phyloP scores from a whole-genome alignment of 2,113 vertebrate species.

The Prochilodus magdalenae region DNA sequence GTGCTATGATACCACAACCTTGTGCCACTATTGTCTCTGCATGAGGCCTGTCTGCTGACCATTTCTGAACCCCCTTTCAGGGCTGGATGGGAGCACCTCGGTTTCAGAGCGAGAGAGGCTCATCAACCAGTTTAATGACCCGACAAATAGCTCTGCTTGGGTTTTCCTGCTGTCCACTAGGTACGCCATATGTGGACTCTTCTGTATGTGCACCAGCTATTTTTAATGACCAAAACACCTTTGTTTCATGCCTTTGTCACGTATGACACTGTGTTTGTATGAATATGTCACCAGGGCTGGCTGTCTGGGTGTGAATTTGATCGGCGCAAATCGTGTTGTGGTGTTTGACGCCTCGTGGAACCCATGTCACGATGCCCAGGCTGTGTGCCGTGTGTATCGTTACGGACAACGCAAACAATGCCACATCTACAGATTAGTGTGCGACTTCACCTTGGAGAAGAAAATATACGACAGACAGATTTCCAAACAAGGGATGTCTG shows the following conservation, averaged over 20 bases:
- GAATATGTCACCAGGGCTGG: slow-evolving; percentile 80
- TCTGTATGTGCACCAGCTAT: not conserved
- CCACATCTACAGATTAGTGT: slow-evolving; percentile 93
- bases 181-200: slow-evolving; percentile 60
- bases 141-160: slow-evolving; percentile 85
- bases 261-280: not conserved
- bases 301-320: slow-evolving; percentile 94
- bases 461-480: slow-evolving; percentile 98
- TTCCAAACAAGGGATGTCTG: slow-evolving; percentile 97
- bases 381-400: slow-evolving; percentile 93
- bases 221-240: not conserved
- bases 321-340: slow-evolving; percentile 94
- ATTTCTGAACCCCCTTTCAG: slow-evolving; percentile 65
- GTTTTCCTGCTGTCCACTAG: slow-evolving; percentile 94
- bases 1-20: not conserved
- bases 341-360: slow-evolving; percentile 98
- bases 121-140: slow-evolving; percentile 96
- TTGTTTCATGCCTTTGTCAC: not conserved
- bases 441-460: slow-evolving; percentile 95
- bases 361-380: slow-evolving; percentile 95
- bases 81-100: slow-evolving; percentile 93
- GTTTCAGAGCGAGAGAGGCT: slow-evolving; percentile 91
- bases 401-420: slow-evolving; percentile 93
- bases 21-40: not conserved
- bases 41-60: not conserved